Evolutionary conservation across 2,888 invertebrate genomes (phyloP).

Genomic region (Apamea monoglypha): DNA sequence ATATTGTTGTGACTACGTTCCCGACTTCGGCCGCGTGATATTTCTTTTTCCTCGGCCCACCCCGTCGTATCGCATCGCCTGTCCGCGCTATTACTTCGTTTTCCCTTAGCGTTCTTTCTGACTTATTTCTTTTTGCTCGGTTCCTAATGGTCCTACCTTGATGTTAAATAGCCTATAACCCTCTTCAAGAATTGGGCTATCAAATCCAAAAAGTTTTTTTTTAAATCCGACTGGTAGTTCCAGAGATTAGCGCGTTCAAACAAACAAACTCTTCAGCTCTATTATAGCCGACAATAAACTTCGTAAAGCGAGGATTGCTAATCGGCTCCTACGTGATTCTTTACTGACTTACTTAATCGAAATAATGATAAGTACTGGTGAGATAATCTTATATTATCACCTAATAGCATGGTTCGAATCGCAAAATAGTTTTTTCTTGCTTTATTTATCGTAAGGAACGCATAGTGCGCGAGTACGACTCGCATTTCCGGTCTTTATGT

Average conservation of each 20-base stretch:
- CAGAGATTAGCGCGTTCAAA: not conserved
- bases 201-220: no score
- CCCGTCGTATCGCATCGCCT: no score
- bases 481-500: not conserved
- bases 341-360: slow-evolving; percentile 33
- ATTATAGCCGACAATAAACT: not conserved
- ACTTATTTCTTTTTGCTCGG: no score
- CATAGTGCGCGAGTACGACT: not conserved
- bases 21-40: no score
- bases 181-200: no score
- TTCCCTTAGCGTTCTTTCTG: no score
- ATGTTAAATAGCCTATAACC: no score
- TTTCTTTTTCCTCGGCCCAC: no score
- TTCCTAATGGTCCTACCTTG: no score
- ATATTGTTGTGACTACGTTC: no score
- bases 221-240: not conserved
- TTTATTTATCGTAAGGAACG: slow-evolving; percentile 4
- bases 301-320: not conserved
- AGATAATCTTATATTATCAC: slow-evolving; percentile 24
- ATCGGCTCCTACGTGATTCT: slow-evolving; percentile 4
- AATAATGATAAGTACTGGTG: slow-evolving; percentile 16
- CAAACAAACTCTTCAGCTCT: not conserved
- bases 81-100: no score
- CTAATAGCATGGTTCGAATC: not conserved
- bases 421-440: not conserved